These are phyloP conservation scores for Neodiprion virginianus DNA, from an alignment of 1,140 invertebrate genomes.

Conservation along the genomic window DNA sequence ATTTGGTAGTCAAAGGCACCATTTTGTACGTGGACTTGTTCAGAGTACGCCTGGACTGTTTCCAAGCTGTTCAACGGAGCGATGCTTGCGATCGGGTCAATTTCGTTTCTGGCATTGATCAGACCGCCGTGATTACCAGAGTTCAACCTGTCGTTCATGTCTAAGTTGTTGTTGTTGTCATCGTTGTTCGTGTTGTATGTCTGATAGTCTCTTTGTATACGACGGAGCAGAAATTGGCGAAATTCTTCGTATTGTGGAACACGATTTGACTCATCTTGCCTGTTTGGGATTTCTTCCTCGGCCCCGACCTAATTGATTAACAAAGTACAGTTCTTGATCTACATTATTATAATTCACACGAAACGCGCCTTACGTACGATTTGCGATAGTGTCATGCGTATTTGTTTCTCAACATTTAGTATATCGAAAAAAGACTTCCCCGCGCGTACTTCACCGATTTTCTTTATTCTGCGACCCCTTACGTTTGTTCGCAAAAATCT, in stretches of 20 bases:
- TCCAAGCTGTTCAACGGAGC: too few relatives aligned
- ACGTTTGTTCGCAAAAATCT: too few relatives aligned
- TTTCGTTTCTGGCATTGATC: conserved; percentile 22
- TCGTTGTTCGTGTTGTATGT: conserved; percentile 43
- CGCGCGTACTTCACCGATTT: too few relatives aligned
- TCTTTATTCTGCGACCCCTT: too few relatives aligned
- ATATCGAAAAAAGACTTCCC: too few relatives aligned
- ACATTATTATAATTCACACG: too few relatives aligned
- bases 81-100: neutral
- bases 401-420: too few relatives aligned
- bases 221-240: conserved; percentile 41
- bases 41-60: neutral
- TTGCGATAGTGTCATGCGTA: too few relatives aligned
- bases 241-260: conserved; percentile 46
- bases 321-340: neutral
- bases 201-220: conserved; percentile 41
- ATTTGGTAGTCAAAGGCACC: conserved; percentile 22
- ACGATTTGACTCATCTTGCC: conserved; percentile 38
- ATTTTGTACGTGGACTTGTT: neutral
- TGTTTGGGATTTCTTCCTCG: conserved; percentile 46
- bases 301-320: conserved; percentile 40
- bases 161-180: conserved; percentile 32
- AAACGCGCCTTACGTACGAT: too few relatives aligned
- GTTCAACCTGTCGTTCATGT: conserved; percentile 31
- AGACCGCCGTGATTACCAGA: conserved; percentile 20